A percentile compares a stretch with the other conserved stretches of the same genome.
These are phyloP conservation scores for Myotis planiceps DNA, from an alignment of 2,797 vertebrate species.

Conservation along the genomic window DNA sequence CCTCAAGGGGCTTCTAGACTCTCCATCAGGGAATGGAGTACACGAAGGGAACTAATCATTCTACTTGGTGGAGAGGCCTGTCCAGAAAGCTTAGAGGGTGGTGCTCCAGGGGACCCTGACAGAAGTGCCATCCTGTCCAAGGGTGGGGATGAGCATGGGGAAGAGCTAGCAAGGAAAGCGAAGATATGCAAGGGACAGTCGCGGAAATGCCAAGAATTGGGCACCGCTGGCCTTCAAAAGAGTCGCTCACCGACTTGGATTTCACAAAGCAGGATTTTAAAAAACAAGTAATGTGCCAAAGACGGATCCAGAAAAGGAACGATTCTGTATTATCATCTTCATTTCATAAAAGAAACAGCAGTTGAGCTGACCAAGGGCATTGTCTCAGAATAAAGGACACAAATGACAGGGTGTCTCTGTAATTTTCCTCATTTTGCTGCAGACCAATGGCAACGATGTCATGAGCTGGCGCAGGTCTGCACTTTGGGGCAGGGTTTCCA, in stretches of 20 bases:
- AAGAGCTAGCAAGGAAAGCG: background rate
- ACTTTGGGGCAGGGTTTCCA: background rate
- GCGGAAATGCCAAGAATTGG: background rate
- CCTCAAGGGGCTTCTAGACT: background rate
- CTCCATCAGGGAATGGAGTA: background rate
- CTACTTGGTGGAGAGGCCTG: background rate
- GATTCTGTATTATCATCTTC: background rate
- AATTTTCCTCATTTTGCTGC: background rate
- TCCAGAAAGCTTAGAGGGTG: background rate
- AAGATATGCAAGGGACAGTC: background rate
- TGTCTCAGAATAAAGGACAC: background rate
- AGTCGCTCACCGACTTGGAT: background rate
- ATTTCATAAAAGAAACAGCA: background rate
- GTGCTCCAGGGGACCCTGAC: background rate
- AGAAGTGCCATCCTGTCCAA: background rate
- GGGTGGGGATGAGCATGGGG: background rate
- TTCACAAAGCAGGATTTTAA: background rate
- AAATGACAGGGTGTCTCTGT: background rate
- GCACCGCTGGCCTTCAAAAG: background rate
- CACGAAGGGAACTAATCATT: background rate
- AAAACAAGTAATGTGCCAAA: background rate
- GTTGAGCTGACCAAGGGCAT: background rate
- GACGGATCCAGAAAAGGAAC: background rate
- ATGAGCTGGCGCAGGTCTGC: background rate
- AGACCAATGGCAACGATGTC: background rate